Base-by-base conservation (phyloP, 2,797 vertebrate genomes). In the Pangasius larnaudii region DNA sequence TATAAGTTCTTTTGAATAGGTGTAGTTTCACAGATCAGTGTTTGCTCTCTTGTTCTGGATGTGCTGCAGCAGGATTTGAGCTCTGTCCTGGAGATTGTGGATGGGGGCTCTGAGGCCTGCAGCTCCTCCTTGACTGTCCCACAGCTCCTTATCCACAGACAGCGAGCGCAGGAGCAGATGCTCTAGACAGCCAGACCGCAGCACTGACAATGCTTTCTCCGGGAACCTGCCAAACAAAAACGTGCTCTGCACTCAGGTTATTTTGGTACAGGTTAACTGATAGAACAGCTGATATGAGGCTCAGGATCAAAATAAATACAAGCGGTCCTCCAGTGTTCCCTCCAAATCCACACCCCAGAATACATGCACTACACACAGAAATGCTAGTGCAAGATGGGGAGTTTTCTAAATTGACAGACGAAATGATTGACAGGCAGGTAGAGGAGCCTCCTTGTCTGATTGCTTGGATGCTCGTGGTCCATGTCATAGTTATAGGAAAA, bases 111-210 rank as follows among this genome's bases (percentile, higher is more conserved):
- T 89, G 88, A 99, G 94, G 22, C 97, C 96, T 0, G 77, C 36
- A 0, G 90, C 86, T 0, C 97, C 96, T 0, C 97, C 97, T 33
- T 91, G 96, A 92, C 95, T 97, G 9, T 96, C 92, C 98, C 98
- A 99, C 92, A 99, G 95, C 91, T 97, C 96, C 5, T 33, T 93
- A 93, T 99, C 98, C 33, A 92, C 67, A 65, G 90, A 95, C 39
- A 99, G 94, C 0, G 98, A 99, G 69, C 84, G 93, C 67, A 98
- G 94, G 88, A 99, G 96, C 92, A 96, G 94, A 88, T 85, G 95
- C 91, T 95, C 94, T 90, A 98, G 93, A 71, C 97, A 97, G 84
- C 97, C 97, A 0, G 98, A 98, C 72, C 8, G 90, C 9, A 99
- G 95, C 3, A 93, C 91, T 7, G 93, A 95, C 93, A 98, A 94